Percentiles rank a stretch among this genome's conserved stretches.
These are phyloP conservation scores for Drosophila anomelani DNA, from an alignment of 2,888 invertebrate genomes.

Conservation along the genomic window DNA sequence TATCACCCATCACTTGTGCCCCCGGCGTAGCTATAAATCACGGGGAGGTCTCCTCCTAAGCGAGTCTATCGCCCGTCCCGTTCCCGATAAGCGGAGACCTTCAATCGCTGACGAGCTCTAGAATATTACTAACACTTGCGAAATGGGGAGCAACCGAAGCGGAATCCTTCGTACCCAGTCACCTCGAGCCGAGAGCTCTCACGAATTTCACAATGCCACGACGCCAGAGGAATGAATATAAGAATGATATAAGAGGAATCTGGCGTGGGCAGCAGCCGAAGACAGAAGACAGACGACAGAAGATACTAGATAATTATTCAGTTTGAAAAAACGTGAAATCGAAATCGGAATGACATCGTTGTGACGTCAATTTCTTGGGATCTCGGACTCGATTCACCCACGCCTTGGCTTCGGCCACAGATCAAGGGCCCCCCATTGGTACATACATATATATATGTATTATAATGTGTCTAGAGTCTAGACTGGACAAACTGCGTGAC, in stretches of 20 bases:
- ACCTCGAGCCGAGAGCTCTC: slow-evolving; percentile 11
- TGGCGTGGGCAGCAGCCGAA: slow-evolving; percentile 29
- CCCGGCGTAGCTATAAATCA: slow-evolving; percentile 20
- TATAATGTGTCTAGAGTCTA: slow-evolving; percentile 41
- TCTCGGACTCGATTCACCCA: slow-evolving; percentile 20
- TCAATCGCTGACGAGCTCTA: slow-evolving; percentile 26
- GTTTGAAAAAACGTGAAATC: slow-evolving; percentile 11
- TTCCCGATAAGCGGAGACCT: slow-evolving; percentile 42
- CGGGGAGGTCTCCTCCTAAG: slow-evolving; percentile 25
- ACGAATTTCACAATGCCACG: slow-evolving; percentile 51
- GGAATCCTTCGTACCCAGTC: slow-evolving; percentile 22
- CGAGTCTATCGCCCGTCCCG: slow-evolving; percentile 12
- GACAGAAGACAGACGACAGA: not conserved
- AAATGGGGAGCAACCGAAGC: slow-evolving; percentile 10
- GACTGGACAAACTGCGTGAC: slow-evolving; percentile 41
- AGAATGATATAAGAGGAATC: slow-evolving; percentile 38
- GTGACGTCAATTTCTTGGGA: slow-evolving; percentile 44
- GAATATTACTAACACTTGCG: slow-evolving; percentile 36
- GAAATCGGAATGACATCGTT: slow-evolving; percentile 18
- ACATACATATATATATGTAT: not conserved
- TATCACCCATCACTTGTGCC: slow-evolving; percentile 17
- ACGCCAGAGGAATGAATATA: slow-evolving; percentile 22
- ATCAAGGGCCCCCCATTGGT: slow-evolving; percentile 36
- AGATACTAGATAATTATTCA: slow-evolving; percentile 1
- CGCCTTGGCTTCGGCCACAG: slow-evolving; percentile 13